Conservation (phyloP, 2,888 invertebrate species). For the Nysson spinosus region DNA sequence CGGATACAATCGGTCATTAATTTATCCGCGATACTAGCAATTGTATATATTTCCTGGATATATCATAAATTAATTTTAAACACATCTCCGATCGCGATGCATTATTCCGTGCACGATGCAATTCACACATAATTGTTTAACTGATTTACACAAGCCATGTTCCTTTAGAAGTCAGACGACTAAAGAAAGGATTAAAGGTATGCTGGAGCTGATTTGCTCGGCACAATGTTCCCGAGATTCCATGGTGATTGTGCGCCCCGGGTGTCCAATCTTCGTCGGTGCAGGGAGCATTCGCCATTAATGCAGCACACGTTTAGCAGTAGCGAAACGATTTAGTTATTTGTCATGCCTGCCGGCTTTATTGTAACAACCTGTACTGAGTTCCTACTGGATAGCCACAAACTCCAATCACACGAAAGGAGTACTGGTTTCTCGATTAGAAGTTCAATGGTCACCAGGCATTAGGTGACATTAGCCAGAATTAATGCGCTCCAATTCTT, state of each 20-base stretch:
- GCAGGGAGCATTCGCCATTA: slow-evolving; percentile 17
- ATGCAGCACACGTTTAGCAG: slow-evolving; percentile 40
- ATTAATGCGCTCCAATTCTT: slow-evolving; percentile 44
- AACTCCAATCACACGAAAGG: slow-evolving; percentile 15
- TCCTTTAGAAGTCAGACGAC: slow-evolving; percentile 9
- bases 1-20: too few species aligned
- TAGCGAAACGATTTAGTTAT: slow-evolving; percentile 47
- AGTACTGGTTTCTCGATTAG: slow-evolving; percentile 41
- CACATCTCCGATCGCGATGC: background rate
- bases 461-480: slow-evolving; percentile 31
- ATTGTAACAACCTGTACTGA: slow-evolving; percentile 43
- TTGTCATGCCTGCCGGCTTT: slow-evolving; percentile 47
- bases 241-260: slow-evolving; percentile 11
- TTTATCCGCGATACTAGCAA: too few species aligned
- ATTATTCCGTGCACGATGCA: slow-evolving; percentile 22
- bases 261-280: slow-evolving; percentile 25
- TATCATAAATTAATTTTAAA: background rate
- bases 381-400: background rate
- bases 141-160: slow-evolving; percentile 21
- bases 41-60: too few species aligned
- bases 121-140: slow-evolving; percentile 6
- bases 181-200: slow-evolving; percentile 12
- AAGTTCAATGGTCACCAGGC: slow-evolving; percentile 56
- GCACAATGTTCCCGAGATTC: slow-evolving; percentile 13
- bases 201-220: background rate